These are phyloP conservation scores for Chaetogeoica ovagalla DNA, from an alignment of 2,888 invertebrate genomes.

Conservation along the genomic window DNA sequence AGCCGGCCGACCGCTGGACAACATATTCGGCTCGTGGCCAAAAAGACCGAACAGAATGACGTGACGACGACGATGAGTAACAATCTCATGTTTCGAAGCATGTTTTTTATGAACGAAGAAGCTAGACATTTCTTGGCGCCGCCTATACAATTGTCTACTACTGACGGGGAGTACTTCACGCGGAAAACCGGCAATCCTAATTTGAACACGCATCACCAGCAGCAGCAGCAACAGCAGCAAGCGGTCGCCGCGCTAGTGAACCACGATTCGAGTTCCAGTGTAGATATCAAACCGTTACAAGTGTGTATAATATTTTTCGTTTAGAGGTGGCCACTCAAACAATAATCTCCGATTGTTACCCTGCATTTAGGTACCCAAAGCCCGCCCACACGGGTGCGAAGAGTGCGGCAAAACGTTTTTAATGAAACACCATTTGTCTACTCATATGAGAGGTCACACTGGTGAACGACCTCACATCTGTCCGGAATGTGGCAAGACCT, in stretches of 20 bases:
- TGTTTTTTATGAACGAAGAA: slow-evolving; percentile 58
- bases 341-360: neutral
- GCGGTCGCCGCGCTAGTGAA: slow-evolving; percentile 38
- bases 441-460: slow-evolving; percentile 80
- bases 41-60: slow-evolving; percentile 44
- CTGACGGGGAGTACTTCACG: slow-evolving; percentile 57
- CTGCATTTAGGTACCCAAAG: slow-evolving; percentile 55
- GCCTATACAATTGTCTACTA: slow-evolving; percentile 56
- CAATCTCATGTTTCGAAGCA: slow-evolving; percentile 57
- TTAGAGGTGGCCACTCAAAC: neutral
- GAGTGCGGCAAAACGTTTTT: slow-evolving; percentile 59
- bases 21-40: slow-evolving; percentile 40
- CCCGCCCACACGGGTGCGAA: slow-evolving; percentile 58
- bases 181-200: slow-evolving; percentile 54
- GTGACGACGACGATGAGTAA: slow-evolving; percentile 56
- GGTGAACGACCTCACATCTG: slow-evolving; percentile 59
- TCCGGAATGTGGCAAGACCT: slow-evolving; percentile 59
- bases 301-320: neutral
- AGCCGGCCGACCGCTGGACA: slow-evolving; percentile 6
- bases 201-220: slow-evolving; percentile 52
- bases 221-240: slow-evolving; percentile 51
- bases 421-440: slow-evolving; percentile 63
- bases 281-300: slow-evolving; percentile 44
- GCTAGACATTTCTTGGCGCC: slow-evolving; percentile 57
- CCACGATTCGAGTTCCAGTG: slow-evolving; percentile 50